Base-by-base conservation (phyloP, 2,888 invertebrate species). In the Scotopteryx bipunctaria region DNA sequence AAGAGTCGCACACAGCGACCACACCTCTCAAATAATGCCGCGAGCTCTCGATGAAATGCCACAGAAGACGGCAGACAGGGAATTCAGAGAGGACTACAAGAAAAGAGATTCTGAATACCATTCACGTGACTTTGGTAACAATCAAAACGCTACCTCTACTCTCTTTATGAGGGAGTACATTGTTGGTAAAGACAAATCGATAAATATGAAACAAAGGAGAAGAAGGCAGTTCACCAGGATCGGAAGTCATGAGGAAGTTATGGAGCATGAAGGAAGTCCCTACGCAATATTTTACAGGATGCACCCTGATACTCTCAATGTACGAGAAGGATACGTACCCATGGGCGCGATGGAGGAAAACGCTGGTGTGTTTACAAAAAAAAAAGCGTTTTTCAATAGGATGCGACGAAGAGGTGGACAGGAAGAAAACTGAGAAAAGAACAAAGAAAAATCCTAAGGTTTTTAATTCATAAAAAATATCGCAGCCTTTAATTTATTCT, bases 261-360 rank as follows among this genome's bases (percentile, higher is more conserved):
- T 67, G 5, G 67, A 74, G 14, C 36, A 58, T 0, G 67, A 65
- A 11, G 66, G 71, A 1, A 68, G 66, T 6, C 79, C 80, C 0
- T 82, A 83, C 27, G 82, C 86, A 0, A 57, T 83, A 15, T 85
- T 84, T 48, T 81, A 84, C 40, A 73, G 75, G 59, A 76, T 71
- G 71, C 74, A 73, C 33, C 73, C 76, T 0, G 74, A 76, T 19
- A 63, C 65, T 4, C 44, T 72, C 1, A 69, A 75, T 41, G 61
- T 62, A 1, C 63, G 67, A 17, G 66, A 66, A 6, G 61, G 56
- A 0, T 63, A 66, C 43, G 56, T 68, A 15, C 15, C 67, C 1
- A 48, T 57, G 49, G 56, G 55, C 6, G 53, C 64, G 0, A 43
- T 66, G 15, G 66, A 67, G 11, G 58, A 63, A 13, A 64, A 53